Evolutionary conservation across 2,797 vertebrate species (phyloP).

Genomic region (Anas capensis): DNA sequence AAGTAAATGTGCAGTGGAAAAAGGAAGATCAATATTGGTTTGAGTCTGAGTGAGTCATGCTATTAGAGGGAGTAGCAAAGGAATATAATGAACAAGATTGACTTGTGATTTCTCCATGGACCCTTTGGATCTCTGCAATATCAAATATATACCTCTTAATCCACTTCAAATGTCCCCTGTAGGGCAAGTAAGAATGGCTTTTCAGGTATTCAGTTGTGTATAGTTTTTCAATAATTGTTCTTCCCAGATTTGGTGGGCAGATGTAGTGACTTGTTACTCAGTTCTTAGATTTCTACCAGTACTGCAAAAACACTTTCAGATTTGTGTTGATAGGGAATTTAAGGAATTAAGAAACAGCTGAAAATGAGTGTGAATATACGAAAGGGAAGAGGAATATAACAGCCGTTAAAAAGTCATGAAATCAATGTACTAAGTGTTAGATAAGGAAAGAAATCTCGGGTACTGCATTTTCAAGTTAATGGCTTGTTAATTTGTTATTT

Average conservation of each 20-base stretch:
- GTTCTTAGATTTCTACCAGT: not conserved
- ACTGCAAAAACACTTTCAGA: not conserved
- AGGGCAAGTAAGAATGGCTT: not conserved
- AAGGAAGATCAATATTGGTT: not conserved
- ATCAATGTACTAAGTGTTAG: not conserved
- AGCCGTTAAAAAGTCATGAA: not conserved
- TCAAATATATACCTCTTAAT: not conserved
- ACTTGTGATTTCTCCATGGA: not conserved
- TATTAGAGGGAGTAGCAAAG: not conserved
- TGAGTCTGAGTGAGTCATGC: not conserved
- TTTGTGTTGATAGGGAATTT: not conserved
- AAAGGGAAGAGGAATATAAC: not conserved
- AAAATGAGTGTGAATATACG: not conserved
- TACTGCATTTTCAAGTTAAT: not conserved
- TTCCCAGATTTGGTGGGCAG: not conserved
- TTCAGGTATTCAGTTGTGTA: not conserved
- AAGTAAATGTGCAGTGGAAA: not conserved
- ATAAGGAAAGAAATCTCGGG: not conserved
- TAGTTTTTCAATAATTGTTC: not conserved
- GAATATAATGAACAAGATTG: not conserved
- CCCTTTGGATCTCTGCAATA: not conserved
- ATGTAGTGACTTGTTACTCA: not conserved
- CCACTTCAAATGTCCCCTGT: not conserved
- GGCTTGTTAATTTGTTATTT: constrained; percentile 3
- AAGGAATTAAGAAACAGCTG: not conserved